Base-by-base conservation (phyloP, 2,113 vertebrate genomes). In the Cyanoramphus novaezelandiae region DNA sequence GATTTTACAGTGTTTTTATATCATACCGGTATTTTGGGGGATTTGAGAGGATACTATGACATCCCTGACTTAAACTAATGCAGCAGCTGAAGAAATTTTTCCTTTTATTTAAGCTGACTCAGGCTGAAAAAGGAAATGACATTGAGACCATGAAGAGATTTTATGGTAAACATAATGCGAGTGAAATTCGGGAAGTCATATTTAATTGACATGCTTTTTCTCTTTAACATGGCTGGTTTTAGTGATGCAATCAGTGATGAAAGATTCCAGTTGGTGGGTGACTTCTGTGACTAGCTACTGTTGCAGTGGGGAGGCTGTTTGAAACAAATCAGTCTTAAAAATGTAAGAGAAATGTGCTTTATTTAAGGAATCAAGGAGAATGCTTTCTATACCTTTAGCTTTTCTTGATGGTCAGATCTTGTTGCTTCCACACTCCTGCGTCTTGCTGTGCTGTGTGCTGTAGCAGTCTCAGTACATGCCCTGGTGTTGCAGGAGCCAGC, bases 391-490 rank as follows among this genome's bases (percentile, higher is more conserved):
- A 10, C 12, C 25, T 78, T 10, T 9, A 16, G 4, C 11, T 76
- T 93, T 82, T 53, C 24, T n/a, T 60, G 39, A 17, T 75, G 57
- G 12, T 41, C 41, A 49, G 17, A 49, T 71, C 19, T 64, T 39
- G 6, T 24, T 75, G 53, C 59, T 11, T 4, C 18, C 39, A 10
- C 8, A 4, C n/a, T 53, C 8, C 13, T 39, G 11, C 37, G 10
- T 11, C 28, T 31, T 37, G 37, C 46, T 67, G n/a, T 23, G 33
- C 53, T n/a, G 3, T 29, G 27, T 50, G 13, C 57, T 64, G 20
- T 29, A 44, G 19, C 18, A 23, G 33, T 70, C 17, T 44, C 11
- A 25, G 44, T 37, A 8, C 3, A 0, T 31, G n/a, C 16, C 5
- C 28, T 46, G 35, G 9, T 88, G 63, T 9, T 76, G 8, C 21